Percentiles rank a stretch among this genome's conserved stretches.
Evolutionary conservation across 2,113 vertebrate species (phyloP).

Genomic region (Hemiscyllium ocellatum): DNA sequence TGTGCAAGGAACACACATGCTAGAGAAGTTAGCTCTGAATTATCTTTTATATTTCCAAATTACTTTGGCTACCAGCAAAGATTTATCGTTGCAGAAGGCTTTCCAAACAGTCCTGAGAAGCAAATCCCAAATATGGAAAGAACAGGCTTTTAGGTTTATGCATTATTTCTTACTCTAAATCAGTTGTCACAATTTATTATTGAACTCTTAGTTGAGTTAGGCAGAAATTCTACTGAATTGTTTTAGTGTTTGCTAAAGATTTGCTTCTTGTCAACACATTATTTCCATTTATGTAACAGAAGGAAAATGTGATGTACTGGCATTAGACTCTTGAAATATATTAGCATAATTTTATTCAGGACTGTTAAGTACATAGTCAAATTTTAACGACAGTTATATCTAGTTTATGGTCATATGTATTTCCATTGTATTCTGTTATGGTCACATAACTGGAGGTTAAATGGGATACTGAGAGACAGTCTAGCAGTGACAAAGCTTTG

Average conservation of each 20-base stretch:
- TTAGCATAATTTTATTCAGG: neutral
- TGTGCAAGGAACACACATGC: neutral
- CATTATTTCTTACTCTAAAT: neutral
- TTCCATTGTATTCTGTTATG: neutral
- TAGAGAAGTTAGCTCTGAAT: neutral
- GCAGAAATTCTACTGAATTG: neutral
- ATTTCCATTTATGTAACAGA: neutral
- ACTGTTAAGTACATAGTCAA: neutral
- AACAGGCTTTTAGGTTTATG: neutral
- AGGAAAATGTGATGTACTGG: neutral
- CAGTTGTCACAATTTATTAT: neutral
- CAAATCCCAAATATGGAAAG: constrained; percentile 6
- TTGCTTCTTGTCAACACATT: neutral
- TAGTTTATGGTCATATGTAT: neutral
- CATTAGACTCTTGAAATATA: neutral
- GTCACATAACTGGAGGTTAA: neutral
- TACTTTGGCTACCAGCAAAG: neutral
- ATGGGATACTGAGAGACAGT: neutral
- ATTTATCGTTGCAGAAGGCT: neutral
- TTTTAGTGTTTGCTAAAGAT: neutral
- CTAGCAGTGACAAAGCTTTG: too few relatives aligned
- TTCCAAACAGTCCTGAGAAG: constrained; percentile 5
- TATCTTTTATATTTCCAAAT: neutral
- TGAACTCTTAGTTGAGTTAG: neutral
- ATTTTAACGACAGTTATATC: constrained; percentile 2